Base-by-base conservation (phyloP, 2,888 invertebrate genomes). In the Oxytorus armatus region DNA sequence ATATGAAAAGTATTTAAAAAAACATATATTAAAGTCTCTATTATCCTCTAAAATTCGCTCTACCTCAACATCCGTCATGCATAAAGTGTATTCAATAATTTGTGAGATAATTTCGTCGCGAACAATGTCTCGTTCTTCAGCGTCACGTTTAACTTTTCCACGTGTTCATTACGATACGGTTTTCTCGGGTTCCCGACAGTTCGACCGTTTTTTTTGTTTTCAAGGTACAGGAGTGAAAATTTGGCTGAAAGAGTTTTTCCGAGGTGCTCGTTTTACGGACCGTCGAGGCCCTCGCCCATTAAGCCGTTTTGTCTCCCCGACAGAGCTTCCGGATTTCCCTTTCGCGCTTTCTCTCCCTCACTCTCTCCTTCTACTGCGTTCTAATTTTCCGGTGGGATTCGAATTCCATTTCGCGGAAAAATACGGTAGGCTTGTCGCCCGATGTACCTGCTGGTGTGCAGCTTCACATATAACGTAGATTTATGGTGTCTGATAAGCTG, bases 301-400 rank as follows among this genome's bases (percentile, higher is more conserved):
- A 79, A 79, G 76, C 79, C 72, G 72, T 53, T 77, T 77, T 80
- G 79, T 80, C 77, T 80, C 29, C 63, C 49, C 61, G 55, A 47
- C 21, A 59, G 5, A 16, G 66, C 42, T 77, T 73, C 80, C 77
- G 79, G 66, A 59, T 44, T 65, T 66, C 23, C 23, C 51, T 65
- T 57, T 39, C 69, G 47, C 23, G 42, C 76, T 47, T 18, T 61
- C 11, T 11, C 29, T 23, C 10, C n/a, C 55, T 33, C 44, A 57
- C 36, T 5, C 5, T 29, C 10, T 77, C 49, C 68, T 55, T 57
- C 61, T 18, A 57, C 55, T 42, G 69, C 63, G 77, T 74, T 69
- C 77, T 80, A 80, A 80, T 80, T 80, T 80, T 80, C 80, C 80
- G 77, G 69, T 63, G 57, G 68, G 57, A 73, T 66, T 53, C 76